A percentile compares a stretch with the other conserved stretches of the same genome.
Conservation (phyloP, 2,797 vertebrate genomes). For the Lithobates sylvaticus region DNA sequence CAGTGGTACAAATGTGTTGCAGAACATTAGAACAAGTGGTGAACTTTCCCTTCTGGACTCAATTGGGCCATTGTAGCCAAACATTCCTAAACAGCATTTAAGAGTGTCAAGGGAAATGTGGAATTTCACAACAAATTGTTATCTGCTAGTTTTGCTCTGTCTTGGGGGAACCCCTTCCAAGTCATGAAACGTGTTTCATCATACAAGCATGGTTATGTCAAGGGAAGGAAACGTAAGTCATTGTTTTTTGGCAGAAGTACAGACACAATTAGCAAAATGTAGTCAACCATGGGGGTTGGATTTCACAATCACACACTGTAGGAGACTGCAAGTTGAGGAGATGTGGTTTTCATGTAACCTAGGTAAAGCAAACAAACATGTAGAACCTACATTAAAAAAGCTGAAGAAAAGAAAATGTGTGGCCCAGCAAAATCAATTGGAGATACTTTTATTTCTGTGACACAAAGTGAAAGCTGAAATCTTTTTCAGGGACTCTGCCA, state of each 20-base stretch:
- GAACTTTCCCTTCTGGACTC: slow-evolving; percentile 26
- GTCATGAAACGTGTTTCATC: slow-evolving; percentile 28
- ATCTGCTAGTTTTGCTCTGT: slow-evolving; percentile 1
- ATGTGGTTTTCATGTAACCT: not conserved
- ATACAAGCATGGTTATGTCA: slow-evolving; percentile 18
- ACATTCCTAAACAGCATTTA: slow-evolving; percentile 49
- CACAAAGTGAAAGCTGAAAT: no score
- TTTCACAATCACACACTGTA: not conserved
- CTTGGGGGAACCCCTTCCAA: slow-evolving; percentile 26
- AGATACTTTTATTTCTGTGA: no score
- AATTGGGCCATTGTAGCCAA: slow-evolving; percentile 56
- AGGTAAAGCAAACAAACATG: not conserved
- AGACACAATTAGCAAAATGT: slow-evolving; percentile 8
- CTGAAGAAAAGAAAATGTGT: no score
- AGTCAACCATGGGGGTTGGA: slow-evolving; percentile 1
- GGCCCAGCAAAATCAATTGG: no score
- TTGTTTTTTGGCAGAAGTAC: slow-evolving; percentile 15
- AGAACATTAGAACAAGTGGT: not conserved
- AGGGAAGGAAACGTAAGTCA: slow-evolving; percentile 9
- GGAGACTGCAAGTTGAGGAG: not conserved
- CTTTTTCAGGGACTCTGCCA: no score
- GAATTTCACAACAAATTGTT: slow-evolving; percentile 53
- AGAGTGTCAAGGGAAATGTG: slow-evolving; percentile 39
- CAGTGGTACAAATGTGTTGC: slow-evolving; percentile 9
- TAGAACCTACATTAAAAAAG: no score